Base-by-base conservation (phyloP, 1,140 invertebrate species). In the Anagrus nilaparvatae region DNA sequence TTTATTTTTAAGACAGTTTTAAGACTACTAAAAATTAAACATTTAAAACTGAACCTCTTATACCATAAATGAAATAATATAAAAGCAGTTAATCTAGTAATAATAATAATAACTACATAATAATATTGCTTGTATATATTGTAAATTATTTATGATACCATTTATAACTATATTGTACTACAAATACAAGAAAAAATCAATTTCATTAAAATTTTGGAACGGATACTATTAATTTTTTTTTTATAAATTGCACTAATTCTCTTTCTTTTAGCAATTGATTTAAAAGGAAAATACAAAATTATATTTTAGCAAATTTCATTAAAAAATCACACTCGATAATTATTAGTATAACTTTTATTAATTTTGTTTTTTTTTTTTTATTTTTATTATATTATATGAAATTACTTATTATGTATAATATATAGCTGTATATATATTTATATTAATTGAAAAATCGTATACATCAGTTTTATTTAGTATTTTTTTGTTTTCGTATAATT, bases 391-490 rank as follows among this genome's bases (percentile, higher is more conserved):
- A 55, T 54, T 58, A 60, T 67, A 67, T 59, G 49, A 51, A 63
- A 57, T 58, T 54, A 54, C 48, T 49, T 51, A 49, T 44, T 50
- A 52, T 56, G 56, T 60, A 49, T 64, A 60, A 61, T 61, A 55
- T 65, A 65, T 65, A 67, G 60, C 61, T 65, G 66, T 60, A 67
- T 64, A 66, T 66, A 67, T 63, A 58, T 59, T 61, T 61, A 65
- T 66, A 64, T 51, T 58, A 61, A 61, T 67, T 67, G 63, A 67
- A 66, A 67, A 67, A 68, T 68, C 65, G 65, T 68, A 68, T 68
- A 68, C 65, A 68, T 68, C 61, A 68, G 58, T 67, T 65, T 60
- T 62, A 58, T 64, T 58, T 54, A 51, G 55, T 55, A 52, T 49
- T 51, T 43, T 54, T 54, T 40, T 36, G 17, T 42, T 48, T 42